Conservation (phyloP, 2,113 vertebrate species). For the Actinemys pallida region DNA sequence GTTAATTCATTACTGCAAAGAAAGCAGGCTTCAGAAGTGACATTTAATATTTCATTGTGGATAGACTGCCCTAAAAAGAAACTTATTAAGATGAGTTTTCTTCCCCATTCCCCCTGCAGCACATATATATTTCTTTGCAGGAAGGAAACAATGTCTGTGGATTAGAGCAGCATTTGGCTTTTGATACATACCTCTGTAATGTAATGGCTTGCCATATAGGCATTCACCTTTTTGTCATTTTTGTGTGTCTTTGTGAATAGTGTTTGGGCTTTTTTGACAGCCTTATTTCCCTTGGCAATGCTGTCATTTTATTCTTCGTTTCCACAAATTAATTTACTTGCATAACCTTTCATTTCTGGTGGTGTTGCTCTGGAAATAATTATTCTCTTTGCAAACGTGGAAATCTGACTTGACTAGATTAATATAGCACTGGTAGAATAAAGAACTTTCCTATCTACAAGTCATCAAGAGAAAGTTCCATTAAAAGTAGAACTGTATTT, state of each 20-base stretch:
- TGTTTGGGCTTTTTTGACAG: neutral
- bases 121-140: neutral
- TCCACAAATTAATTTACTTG: neutral
- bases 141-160: neutral
- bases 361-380: neutral
- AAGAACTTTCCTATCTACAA: slow-evolving; percentile 1
- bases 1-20: neutral
- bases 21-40: neutral
- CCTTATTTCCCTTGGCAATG: neutral
- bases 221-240: neutral
- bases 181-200: neutral
- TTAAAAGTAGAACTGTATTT: slow-evolving; percentile 1
- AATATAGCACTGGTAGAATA: neutral
- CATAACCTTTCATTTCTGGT: neutral
- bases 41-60: neutral
- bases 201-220: neutral
- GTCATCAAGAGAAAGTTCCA: neutral
- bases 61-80: neutral
- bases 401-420: neutral
- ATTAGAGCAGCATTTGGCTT: neutral
- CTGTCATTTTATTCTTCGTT: neutral
- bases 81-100: neutral
- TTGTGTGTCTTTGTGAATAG: neutral
- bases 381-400: neutral
- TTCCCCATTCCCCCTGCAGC: neutral